A percentile compares a stretch with the other conserved stretches of the same genome.
These are phyloP conservation scores for Drosophila nigromelanica DNA, from an alignment of 1,140 invertebrate genomes.

Conservation along the genomic window DNA sequence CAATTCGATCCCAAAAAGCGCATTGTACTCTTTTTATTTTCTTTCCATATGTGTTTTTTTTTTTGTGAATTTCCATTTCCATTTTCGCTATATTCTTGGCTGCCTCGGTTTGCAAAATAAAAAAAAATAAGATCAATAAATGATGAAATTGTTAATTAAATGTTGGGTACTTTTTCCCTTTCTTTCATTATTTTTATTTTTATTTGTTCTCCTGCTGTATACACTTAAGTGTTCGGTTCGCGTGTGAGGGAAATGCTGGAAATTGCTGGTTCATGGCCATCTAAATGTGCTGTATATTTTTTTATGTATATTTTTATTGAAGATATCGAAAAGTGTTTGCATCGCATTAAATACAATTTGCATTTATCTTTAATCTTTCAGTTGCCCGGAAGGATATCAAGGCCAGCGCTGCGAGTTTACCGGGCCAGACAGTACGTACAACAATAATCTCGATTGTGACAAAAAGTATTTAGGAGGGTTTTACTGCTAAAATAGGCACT, in stretches of 20 bases:
- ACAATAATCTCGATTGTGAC: conserved; percentile 76
- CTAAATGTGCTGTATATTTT: conserved; percentile 17
- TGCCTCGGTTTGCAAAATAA: conserved; percentile 48
- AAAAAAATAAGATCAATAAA: conserved; percentile 10
- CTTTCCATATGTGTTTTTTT: conserved; percentile 3
- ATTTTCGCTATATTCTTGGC: too few relatives aligned
- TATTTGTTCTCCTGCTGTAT: conserved; percentile 46
- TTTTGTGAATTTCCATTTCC: conserved; percentile 49
- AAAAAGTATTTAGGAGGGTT: conserved; percentile 74
- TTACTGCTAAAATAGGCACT: conserved; percentile 84
- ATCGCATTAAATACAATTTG: conserved; percentile 21
- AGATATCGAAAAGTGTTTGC: conserved; percentile 27
- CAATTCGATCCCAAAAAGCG: conserved; percentile 58
- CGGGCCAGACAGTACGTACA: conserved; percentile 83
- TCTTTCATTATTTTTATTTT: conserved; percentile 30
- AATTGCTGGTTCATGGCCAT: conserved; percentile 63
- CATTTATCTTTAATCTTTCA: conserved; percentile 83
- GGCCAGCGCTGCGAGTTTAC: conserved; percentile 91
- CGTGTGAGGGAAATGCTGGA: conserved; percentile 37
- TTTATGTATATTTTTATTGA: conserved; percentile 9
- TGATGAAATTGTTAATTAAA: conserved; percentile 30
- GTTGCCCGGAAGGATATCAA: conserved; percentile 92
- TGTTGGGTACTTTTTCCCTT: conserved; percentile 20
- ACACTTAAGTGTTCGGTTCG: conserved; percentile 42
- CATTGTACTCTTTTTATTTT: conserved; percentile 54